A percentile compares a stretch with the other conserved stretches of the same genome.
Conservation (phyloP, 1,140 invertebrate genomes). For the Potamilus streckersoni region DNA sequence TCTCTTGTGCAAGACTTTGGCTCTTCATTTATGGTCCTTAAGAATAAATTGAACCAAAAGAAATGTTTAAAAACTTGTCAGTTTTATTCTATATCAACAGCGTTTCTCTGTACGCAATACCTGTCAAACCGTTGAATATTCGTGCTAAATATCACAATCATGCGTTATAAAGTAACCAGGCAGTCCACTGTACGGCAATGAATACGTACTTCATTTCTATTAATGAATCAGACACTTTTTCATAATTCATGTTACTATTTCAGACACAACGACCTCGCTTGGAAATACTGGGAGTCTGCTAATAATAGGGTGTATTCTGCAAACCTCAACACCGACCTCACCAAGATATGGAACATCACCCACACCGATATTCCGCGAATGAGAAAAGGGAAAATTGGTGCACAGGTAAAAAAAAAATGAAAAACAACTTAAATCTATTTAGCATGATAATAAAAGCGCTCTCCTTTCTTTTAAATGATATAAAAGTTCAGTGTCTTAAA, state of each 20-base stretch:
- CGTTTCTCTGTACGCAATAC: neutral
- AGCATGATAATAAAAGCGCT: too few species aligned
- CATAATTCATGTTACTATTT: slow-evolving; percentile 8
- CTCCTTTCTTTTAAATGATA: too few species aligned
- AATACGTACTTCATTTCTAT: neutral
- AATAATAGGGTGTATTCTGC: slow-evolving; percentile 85
- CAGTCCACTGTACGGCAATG: neutral
- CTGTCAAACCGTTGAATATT: too few species aligned
- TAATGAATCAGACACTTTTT: neutral
- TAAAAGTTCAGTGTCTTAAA: too few species aligned
- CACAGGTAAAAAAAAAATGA: slow-evolving; percentile 74
- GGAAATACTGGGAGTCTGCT: slow-evolving; percentile 82
- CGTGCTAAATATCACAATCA: neutral
- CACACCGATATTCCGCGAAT: slow-evolving; percentile 91
- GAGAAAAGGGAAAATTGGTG: slow-evolving; percentile 83
- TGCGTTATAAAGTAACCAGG: neutral
- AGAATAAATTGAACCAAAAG: neutral
- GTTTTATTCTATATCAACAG: neutral
- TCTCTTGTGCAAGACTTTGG: neutral
- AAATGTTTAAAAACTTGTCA: too few species aligned
- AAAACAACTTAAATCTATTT: too few species aligned
- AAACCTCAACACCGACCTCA: slow-evolving; percentile 82
- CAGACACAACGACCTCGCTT: slow-evolving; percentile 90
- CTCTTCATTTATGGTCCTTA: neutral
- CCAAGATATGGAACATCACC: slow-evolving; percentile 71